These are phyloP conservation scores for Alethe castanea DNA, from an alignment of 2,113 vertebrate species.

Conservation along the genomic window DNA sequence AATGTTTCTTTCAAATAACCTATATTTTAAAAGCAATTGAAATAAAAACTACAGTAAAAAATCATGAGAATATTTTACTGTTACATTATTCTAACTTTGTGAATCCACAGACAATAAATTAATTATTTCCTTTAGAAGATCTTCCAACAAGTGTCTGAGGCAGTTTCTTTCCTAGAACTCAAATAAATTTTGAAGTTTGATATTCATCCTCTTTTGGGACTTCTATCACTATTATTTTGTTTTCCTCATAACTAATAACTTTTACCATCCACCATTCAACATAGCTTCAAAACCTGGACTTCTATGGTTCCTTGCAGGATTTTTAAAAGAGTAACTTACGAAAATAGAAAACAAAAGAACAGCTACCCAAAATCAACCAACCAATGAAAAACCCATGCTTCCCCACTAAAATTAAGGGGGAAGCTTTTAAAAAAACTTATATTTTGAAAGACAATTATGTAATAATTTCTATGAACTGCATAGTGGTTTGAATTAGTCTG, in stretches of 20 bases:
- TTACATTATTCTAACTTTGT: neutral
- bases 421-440: neutral
- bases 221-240: neutral
- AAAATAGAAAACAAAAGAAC: neutral
- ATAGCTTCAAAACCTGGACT: neutral
- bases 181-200: neutral
- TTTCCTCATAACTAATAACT: neutral
- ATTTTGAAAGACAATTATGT: neutral
- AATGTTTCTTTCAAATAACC: neutral
- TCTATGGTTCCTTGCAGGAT: neutral
- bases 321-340: neutral
- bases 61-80: neutral
- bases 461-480: neutral
- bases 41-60: neutral
- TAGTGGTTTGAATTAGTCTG: neutral
- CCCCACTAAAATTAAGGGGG: rapidly evolving
- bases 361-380: neutral
- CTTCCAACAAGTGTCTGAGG: neutral
- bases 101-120: neutral
- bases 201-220: neutral
- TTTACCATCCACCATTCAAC: neutral
- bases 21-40: neutral
- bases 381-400: rapidly evolving
- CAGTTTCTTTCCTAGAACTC: neutral
- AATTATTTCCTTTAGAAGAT: neutral